These are phyloP conservation scores for Margaritifera margaritifera DNA, from an alignment of 2,888 invertebrate species.

Conservation along the genomic window DNA sequence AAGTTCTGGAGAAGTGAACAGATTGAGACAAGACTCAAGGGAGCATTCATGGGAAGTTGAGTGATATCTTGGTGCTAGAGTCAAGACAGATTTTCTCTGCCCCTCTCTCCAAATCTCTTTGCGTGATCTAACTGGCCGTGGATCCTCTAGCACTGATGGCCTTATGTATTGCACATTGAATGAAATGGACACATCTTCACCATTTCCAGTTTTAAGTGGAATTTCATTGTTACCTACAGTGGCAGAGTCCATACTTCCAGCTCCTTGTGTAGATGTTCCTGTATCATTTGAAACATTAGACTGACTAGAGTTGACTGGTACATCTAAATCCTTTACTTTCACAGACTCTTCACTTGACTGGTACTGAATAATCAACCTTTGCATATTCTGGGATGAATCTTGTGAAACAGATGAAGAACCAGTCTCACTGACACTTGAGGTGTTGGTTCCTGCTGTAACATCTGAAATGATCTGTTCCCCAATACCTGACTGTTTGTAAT, in stretches of 20 bases:
- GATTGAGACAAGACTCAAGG: slow-evolving; percentile 89
- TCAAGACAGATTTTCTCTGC: slow-evolving; percentile 36
- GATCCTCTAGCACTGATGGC: not conserved
- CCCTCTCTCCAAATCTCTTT: slow-evolving; percentile 39
- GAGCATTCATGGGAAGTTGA: slow-evolving; percentile 75
- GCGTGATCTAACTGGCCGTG: slow-evolving; percentile 5
- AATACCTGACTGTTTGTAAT: not conserved
- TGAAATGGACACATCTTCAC: slow-evolving; percentile 1
- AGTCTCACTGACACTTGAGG: not conserved
- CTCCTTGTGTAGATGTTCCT: too few species aligned
- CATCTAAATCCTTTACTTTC: too few species aligned
- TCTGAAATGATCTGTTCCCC: not conserved
- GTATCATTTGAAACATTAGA: too few species aligned
- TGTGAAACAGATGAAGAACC: not conserved
- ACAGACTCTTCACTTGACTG: too few species aligned
- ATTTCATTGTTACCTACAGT: too few species aligned
- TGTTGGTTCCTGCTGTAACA: too few species aligned
- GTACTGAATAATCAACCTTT: too few species aligned
- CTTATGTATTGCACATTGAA: not conserved
- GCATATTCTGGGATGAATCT: too few species aligned
- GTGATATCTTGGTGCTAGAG: slow-evolving; percentile 74
- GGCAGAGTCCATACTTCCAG: too few species aligned
- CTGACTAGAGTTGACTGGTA: too few species aligned
- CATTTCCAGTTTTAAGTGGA: not conserved
- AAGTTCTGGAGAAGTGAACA: slow-evolving; percentile 92